Base-by-base conservation (phyloP, 2,797 vertebrate genomes). In the Argentina silus region DNA sequence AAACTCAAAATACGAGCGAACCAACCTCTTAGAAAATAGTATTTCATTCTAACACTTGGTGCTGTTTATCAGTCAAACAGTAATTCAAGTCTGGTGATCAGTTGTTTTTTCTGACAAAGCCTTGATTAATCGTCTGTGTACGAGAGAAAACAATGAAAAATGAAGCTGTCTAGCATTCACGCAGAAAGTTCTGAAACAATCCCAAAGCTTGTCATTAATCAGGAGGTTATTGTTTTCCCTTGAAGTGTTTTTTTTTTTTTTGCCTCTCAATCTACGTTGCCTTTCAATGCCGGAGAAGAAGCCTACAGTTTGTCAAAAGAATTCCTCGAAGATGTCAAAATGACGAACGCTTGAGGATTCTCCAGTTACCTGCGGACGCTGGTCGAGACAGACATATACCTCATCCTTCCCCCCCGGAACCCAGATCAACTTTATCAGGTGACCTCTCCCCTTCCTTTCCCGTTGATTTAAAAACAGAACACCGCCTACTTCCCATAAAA, bases 131-230 rank as follows among this genome's bases (percentile, higher is more conserved):
- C 65, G 17, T 7, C 0, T 76, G 68, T 74, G 45, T 44, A 6
- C 19, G 15, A 59, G 50, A 59, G n/a, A 27, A 48, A 69, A 27
- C 6, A 44, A 7, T 76, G 44, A 82, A 80, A 79, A 64, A 79
- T 67, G 66, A 74, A 21, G 64, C 56, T 17, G 15, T 72, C 66
- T 59, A 10, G 7, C 27, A 15, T 12, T 44, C 42, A 45, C 9
- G 36, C 17, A 45, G 0, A 6, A 75, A 56, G 56, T 57, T 69
- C 69, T 23, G 65, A 68, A 70, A 70, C 80, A 71, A 70, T 64
- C 61, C 73, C 23, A 76, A 83, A 65, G 44, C 12, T 42, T 36
- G 23, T 72, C 78, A 73, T 81, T 81, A 79, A 85, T 85, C 76
- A 78, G 45, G 27, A 51, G n/a, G 10, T 10, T 44, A 74, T 81